Evolutionary conservation across 2,888 invertebrate genomes (phyloP).

Genomic region (Zele albiditarsus): DNA sequence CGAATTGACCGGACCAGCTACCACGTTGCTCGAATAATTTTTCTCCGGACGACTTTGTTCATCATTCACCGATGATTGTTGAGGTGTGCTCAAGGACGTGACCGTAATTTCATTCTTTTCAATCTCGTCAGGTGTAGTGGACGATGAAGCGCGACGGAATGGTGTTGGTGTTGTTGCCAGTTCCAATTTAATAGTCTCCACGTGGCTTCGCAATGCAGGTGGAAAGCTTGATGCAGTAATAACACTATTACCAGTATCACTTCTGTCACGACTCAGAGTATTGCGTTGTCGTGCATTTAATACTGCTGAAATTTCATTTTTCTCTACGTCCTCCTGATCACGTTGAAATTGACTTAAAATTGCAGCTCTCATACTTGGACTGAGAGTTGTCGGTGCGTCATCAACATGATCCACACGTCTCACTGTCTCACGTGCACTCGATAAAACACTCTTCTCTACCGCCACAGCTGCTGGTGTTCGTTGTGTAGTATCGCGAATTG

Average conservation of each 20-base stretch:
- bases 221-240: neutral
- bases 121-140: conserved; percentile 34
- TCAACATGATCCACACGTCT: neutral
- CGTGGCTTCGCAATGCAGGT: neutral
- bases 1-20: conserved; percentile 16
- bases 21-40: conserved; percentile 17
- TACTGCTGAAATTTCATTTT: conserved; percentile 45
- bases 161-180: conserved; percentile 16
- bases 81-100: conserved; percentile 20
- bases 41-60: conserved; percentile 15
- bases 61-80: conserved; percentile 32
- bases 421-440: neutral
- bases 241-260: conserved; percentile 2
- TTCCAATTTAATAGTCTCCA: conserved; percentile 12
- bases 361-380: conserved; percentile 31
- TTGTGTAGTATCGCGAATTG: conserved; percentile 23
- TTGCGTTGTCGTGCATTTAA: neutral
- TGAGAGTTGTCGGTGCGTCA: conserved; percentile 32
- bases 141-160: conserved; percentile 27
- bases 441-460: neutral
- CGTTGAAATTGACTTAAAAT: conserved; percentile 39
- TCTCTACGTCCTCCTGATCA: conserved; percentile 47
- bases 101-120: conserved; percentile 47
- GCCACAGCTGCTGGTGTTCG: conserved; percentile 21
- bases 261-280: neutral